These are phyloP conservation scores for Podarcis cretensis DNA, from an alignment of 2,113 vertebrate species.

Conservation along the genomic window DNA sequence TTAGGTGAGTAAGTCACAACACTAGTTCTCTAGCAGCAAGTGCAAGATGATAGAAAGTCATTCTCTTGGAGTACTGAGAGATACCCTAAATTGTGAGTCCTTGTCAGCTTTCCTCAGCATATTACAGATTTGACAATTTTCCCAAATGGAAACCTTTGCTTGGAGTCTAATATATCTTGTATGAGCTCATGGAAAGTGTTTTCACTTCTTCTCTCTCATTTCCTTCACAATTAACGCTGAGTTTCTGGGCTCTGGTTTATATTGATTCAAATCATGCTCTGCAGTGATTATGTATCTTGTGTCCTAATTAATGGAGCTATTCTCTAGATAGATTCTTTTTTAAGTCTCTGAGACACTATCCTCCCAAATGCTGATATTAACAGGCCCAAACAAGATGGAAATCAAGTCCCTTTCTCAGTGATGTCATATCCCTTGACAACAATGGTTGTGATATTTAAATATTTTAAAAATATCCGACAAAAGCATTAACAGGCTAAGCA, in stretches of 20 bases:
- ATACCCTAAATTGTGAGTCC: background rate
- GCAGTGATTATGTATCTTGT: background rate
- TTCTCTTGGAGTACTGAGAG: background rate
- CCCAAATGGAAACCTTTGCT: background rate
- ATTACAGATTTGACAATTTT: background rate
- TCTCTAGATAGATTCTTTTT: background rate
- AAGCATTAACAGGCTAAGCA: constrained; percentile 28
- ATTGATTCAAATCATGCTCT: background rate
- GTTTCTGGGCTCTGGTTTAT: background rate
- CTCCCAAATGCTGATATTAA: background rate
- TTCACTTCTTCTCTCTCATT: background rate
- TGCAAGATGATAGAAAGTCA: background rate
- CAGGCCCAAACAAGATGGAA: background rate
- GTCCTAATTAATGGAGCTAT: background rate
- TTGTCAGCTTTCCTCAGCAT: background rate
- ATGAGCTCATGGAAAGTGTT: background rate
- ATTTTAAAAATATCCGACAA: constrained; percentile 26
- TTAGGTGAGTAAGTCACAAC: no score
- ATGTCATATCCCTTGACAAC: constrained; percentile 26
- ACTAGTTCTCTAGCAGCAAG: background rate
- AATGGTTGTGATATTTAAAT: constrained; percentile 29
- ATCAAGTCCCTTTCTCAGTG: constrained; percentile 2
- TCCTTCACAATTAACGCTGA: background rate
- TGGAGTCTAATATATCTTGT: background rate
- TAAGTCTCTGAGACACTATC: background rate